These are phyloP conservation scores for Pygmarrhopalites habei DNA, from an alignment of 1,140 invertebrate species.

Conservation along the genomic window DNA sequence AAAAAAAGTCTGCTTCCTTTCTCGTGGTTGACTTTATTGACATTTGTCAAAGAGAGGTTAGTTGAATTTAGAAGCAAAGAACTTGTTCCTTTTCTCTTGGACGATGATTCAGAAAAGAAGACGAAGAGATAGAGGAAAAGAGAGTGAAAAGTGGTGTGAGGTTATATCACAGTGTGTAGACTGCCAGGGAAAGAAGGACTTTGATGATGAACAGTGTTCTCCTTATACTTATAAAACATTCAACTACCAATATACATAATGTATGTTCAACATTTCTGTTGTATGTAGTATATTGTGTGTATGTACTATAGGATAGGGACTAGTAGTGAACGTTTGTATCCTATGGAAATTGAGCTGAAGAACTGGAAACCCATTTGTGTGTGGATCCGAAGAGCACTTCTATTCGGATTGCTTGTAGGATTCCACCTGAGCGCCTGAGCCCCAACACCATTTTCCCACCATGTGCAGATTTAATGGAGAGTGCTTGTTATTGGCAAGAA, in stretches of 20 bases:
- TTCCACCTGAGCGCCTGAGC: slow-evolving; percentile 21
- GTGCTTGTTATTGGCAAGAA: slow-evolving; percentile 25
- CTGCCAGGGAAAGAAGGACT: too few species aligned
- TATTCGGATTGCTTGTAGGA: neutral
- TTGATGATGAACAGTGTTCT: too few species aligned
- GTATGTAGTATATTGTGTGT: too few species aligned
- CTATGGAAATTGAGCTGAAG: slow-evolving; percentile 6
- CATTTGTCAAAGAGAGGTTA: neutral
- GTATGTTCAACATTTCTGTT: too few species aligned
- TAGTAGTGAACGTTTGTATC: too few species aligned
- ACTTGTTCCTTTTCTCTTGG: too few species aligned
- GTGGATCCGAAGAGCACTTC: neutral
- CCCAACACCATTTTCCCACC: slow-evolving; percentile 16
- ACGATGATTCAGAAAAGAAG: neutral
- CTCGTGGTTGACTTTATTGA: too few species aligned
- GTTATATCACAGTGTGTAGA: too few species aligned
- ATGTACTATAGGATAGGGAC: too few species aligned
- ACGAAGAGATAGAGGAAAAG: neutral
- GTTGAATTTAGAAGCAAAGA: neutral
- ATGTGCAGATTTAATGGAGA: slow-evolving; percentile 27
- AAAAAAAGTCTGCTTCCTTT: too few species aligned
- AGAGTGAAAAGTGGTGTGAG: neutral
- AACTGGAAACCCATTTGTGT: neutral
- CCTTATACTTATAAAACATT: too few species aligned
- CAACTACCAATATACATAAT: too few species aligned